These are phyloP conservation scores for Pollenia angustigena DNA, from an alignment of 2,888 invertebrate species.

Conservation along the genomic window DNA sequence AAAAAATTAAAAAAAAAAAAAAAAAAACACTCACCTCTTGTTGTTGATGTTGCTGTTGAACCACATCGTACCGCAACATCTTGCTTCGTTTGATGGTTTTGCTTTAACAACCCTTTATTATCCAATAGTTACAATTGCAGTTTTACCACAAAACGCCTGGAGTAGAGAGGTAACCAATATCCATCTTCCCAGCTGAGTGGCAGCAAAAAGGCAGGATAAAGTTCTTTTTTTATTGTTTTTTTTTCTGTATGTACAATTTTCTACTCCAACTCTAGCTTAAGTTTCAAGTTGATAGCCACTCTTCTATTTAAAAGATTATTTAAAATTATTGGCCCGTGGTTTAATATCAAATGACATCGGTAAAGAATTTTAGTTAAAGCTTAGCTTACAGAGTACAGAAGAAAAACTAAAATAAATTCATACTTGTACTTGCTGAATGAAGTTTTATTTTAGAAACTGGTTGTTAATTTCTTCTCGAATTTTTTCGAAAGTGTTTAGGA, in stretches of 20 bases:
- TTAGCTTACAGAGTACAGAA: constrained; percentile 21
- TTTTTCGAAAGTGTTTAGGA: neutral
- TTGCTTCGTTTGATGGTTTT: neutral
- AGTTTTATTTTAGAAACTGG: constrained; percentile 40
- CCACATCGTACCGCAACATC: neutral
- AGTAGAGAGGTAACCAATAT: constrained; percentile 36
- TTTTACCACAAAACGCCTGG: constrained; percentile 49
- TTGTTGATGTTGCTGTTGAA: neutral
- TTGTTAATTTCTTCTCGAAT: constrained; percentile 55
- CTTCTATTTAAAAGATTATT: constrained; percentile 33
- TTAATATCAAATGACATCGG: constrained; percentile 66
- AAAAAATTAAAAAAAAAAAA: neutral
- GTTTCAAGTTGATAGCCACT: constrained; percentile 21
- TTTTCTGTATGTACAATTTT: neutral
- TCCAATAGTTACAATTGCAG: constrained; percentile 45
- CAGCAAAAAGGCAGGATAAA: constrained; percentile 10
- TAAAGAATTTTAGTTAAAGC: constrained; percentile 33
- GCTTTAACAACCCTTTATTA: constrained; percentile 61
- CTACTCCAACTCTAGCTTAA: constrained; percentile 16
- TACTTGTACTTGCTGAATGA: neutral
- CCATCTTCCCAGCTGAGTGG: constrained; percentile 29
- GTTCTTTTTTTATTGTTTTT: neutral
- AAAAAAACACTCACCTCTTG: neutral
- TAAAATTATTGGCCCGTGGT: constrained; percentile 62
- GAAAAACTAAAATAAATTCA: constrained; percentile 4